phyloP scores from a whole-genome alignment of 2,113 vertebrate species.

The Lipophrys pholis region DNA sequence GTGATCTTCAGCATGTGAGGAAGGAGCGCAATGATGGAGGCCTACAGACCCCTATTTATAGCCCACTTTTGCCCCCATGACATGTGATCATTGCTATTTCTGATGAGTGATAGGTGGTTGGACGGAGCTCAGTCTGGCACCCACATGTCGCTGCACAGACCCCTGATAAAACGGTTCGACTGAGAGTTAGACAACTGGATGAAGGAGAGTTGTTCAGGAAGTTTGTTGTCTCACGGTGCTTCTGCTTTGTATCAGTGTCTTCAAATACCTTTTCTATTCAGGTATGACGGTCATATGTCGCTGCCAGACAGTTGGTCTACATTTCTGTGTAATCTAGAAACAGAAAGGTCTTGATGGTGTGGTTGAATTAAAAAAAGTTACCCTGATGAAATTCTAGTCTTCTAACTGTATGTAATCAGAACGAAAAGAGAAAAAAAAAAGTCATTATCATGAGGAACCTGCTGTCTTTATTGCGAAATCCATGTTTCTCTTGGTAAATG shows the following conservation, averaged over 20 bases:
- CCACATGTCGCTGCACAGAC: conserved; percentile 74
- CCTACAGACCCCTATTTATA: conserved; percentile 75
- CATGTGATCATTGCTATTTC: conserved; percentile 85
- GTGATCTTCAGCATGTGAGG: conserved; percentile 39
- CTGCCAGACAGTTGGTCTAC: no score
- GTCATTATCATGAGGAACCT: no score
- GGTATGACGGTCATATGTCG: conserved; percentile 1
- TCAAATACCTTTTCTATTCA: conserved; percentile 33
- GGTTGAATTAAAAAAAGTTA: neutral
- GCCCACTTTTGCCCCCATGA: conserved; percentile 67
- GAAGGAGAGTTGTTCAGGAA: conserved; percentile 37
- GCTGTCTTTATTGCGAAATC: no score
- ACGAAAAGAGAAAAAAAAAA: no score
- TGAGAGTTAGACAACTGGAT: conserved; percentile 52
- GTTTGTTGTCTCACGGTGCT: conserved; percentile 39
- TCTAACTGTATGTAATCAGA: no score
- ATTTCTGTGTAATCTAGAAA: no score
- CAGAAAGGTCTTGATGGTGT: no score
- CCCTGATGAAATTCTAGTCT: neutral
- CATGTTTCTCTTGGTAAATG: neutral
- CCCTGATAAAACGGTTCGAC: conserved; percentile 72
- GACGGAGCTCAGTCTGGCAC: conserved; percentile 71
- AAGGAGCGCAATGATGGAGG: conserved; percentile 50
- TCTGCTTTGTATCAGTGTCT: conserved; percentile 39
- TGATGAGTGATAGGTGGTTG: conserved; percentile 74